phyloP scores from a whole-genome alignment of 2,888 invertebrate genomes.

The Parnassius smintheus region DNA sequence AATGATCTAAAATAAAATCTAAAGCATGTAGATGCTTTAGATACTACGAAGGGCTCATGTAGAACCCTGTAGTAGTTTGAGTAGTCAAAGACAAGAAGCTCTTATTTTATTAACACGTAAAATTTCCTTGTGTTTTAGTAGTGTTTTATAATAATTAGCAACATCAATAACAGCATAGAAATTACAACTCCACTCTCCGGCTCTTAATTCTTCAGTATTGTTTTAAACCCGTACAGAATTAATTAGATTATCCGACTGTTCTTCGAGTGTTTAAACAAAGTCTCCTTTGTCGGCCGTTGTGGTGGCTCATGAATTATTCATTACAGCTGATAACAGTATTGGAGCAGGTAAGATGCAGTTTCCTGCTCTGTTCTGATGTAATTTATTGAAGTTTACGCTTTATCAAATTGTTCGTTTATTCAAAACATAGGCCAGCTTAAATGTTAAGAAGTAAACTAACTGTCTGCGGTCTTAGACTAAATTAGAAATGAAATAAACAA shows the following conservation, averaged over 20 bases:
- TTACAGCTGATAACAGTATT: slow-evolving; percentile 34
- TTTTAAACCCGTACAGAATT: slow-evolving; percentile 38
- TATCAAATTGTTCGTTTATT: slow-evolving; percentile 20
- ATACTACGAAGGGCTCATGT: too few relatives aligned
- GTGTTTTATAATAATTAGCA: slow-evolving; percentile 18
- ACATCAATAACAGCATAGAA: slow-evolving; percentile 17
- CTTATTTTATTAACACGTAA: too few relatives aligned
- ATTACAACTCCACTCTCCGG: slow-evolving; percentile 22
- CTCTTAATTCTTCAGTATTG: slow-evolving; percentile 34
- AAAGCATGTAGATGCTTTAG: too few relatives aligned
- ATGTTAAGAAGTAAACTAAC: too few relatives aligned
- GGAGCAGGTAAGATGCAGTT: slow-evolving; percentile 38
- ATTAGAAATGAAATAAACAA: too few relatives aligned
- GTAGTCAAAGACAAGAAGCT: too few relatives aligned
- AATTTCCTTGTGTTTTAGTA: slow-evolving; percentile 9
- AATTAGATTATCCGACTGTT: slow-evolving; percentile 40
- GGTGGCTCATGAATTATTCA: slow-evolving; percentile 43
- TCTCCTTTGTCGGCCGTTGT: slow-evolving; percentile 20
- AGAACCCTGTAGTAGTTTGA: too few relatives aligned
- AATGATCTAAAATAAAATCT: too few relatives aligned
- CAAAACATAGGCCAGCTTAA: too few relatives aligned
- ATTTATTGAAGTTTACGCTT: slow-evolving; percentile 19
- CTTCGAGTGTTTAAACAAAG: slow-evolving; percentile 21
- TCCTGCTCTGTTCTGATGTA: slow-evolving; percentile 11
- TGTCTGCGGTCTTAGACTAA: too few relatives aligned